A percentile compares a stretch with the other conserved stretches of the same genome.
These are phyloP conservation scores for Eciton burchellii DNA, from an alignment of 1,140 invertebrate species.

Conservation along the genomic window DNA sequence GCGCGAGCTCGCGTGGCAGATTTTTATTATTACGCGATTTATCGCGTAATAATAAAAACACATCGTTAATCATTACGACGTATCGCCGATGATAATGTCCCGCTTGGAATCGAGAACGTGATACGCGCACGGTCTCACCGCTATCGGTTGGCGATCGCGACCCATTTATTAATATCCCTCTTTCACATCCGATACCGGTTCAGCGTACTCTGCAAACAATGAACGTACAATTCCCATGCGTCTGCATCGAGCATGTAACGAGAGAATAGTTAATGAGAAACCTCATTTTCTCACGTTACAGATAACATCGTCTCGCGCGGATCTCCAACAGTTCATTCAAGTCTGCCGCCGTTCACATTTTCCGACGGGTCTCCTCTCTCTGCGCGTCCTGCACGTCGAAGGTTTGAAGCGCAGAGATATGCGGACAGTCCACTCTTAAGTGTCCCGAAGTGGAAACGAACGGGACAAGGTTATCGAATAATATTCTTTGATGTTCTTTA, in stretches of 20 bases:
- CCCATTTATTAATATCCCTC: conserved; percentile 41
- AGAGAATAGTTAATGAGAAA: conserved; percentile 60
- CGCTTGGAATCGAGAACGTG: conserved; percentile 7
- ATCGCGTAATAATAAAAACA: conserved; percentile 1
- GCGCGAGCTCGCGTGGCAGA: not conserved
- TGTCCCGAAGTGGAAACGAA: not conserved
- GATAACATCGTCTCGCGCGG: conserved; percentile 57
- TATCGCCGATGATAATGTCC: conserved; percentile 26
- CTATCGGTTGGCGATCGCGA: conserved; percentile 35
- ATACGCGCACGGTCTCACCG: conserved; percentile 6
- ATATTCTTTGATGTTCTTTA: not conserved
- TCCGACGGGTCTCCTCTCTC: not conserved
- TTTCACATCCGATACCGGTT: conserved; percentile 17
- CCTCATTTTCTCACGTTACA: conserved; percentile 70
- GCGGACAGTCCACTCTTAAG: not conserved
- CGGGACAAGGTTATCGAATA: not conserved
- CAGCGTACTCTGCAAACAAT: conserved; percentile 54
- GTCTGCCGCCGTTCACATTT: conserved; percentile 2
- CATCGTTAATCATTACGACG: conserved; percentile 10
- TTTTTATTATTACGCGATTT: not conserved
- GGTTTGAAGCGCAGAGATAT: not conserved
- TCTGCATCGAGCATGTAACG: conserved; percentile 44
- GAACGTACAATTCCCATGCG: conserved; percentile 46
- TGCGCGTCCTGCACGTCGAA: not conserved
- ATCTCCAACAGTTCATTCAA: conserved; percentile 36